Conservation (phyloP, 2,888 invertebrate genomes). For the Teleogryllus oceanicus region DNA sequence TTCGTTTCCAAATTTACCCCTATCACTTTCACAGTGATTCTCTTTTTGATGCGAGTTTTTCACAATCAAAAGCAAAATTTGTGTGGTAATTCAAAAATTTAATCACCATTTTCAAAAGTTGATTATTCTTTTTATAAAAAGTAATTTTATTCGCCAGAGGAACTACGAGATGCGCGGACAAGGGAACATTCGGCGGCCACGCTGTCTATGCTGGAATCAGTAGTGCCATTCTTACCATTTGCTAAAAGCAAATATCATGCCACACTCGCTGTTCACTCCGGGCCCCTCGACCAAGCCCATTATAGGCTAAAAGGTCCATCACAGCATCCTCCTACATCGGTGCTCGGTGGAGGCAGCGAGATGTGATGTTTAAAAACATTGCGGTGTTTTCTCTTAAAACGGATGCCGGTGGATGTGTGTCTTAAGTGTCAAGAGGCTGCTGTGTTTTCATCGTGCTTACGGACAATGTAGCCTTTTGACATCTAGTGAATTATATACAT, state of each 20-base stretch:
- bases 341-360: not conserved
- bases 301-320: not conserved
- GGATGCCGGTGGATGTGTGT: not conserved
- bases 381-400: not conserved
- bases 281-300: not conserved
- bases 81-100: too few species aligned
- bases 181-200: not conserved
- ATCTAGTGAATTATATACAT: too few species aligned
- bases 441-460: too few species aligned
- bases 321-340: not conserved
- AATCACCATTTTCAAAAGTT: too few species aligned
- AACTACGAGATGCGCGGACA: not conserved
- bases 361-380: slow-evolving; percentile 2
- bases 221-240: not conserved
- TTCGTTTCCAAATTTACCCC: too few species aligned
- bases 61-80: too few species aligned
- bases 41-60: too few species aligned
- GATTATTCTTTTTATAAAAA: too few species aligned
- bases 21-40: too few species aligned
- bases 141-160: not conserved
- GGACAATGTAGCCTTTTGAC: too few species aligned
- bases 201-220: slow-evolving; percentile 12
- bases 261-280: not conserved
- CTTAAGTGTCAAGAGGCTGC: not conserved
- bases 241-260: not conserved